These are phyloP conservation scores for Apostichopus leukothele DNA, from an alignment of 53 echinoderm and acorn worm genomes.

Conservation along the genomic window DNA sequence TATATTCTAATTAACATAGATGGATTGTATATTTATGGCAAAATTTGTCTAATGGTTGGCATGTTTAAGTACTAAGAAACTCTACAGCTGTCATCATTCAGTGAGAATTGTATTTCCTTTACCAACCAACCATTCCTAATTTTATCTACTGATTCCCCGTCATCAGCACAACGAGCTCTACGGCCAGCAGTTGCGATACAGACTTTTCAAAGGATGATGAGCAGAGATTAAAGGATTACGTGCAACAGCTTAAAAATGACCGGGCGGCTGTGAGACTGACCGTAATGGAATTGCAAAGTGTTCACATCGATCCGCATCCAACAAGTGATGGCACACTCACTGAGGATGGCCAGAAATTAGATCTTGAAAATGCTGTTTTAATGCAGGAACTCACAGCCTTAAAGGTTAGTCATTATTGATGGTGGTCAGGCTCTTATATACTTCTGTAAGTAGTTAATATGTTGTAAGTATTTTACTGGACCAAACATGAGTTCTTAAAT, in stretches of 20 bases:
- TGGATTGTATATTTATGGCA: no score
- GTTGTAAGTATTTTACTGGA: no score
- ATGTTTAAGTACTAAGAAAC: no score
- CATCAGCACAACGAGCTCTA: slow-evolving; percentile 88
- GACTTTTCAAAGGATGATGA: slow-evolving; percentile 97
- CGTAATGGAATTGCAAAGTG: slow-evolving; percentile 94
- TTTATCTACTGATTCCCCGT: neutral
- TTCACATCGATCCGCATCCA: slow-evolving; percentile 78
- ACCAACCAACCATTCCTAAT: neutral
- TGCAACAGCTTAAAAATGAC: slow-evolving; percentile 98
- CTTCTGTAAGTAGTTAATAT: no score
- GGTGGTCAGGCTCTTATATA: no score
- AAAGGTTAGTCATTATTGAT: slow-evolving; percentile 60
- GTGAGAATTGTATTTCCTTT: no score
- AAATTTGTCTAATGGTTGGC: no score
- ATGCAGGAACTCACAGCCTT: slow-evolving; percentile 97
- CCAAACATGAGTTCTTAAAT: no score
- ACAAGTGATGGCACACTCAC: slow-evolving; percentile 69
- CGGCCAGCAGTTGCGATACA: slow-evolving; percentile 92
- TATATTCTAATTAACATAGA: no score
- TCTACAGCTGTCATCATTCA: no score
- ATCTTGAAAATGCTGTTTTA: slow-evolving; percentile 96
- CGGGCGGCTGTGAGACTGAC: slow-evolving; percentile 90
- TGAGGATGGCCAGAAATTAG: slow-evolving; percentile 81
- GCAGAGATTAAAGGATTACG: slow-evolving; percentile 87